Base-by-base conservation (phyloP, 2,888 invertebrate species). In the Catocala sponsa region DNA sequence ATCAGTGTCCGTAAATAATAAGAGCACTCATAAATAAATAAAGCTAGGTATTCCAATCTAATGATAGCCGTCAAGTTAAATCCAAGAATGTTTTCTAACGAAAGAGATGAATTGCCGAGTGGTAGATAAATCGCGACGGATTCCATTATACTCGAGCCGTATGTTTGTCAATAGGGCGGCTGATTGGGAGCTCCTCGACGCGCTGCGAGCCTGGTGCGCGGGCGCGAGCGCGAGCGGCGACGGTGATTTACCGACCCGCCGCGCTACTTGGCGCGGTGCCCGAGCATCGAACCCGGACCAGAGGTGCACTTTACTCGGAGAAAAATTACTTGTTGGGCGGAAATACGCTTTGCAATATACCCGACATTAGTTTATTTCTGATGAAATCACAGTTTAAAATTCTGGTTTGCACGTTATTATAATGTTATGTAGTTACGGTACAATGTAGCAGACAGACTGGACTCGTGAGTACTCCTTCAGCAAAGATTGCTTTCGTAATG, bases 91-190 rank as follows among this genome's bases (percentile, higher is more conserved):
- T 79, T 82, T 80, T 76, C 79, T 76, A 80, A 76, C 67, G 78
- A 84, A 77, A 72, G 70, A 83, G 81, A 80, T 77, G 77, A 83
- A 76, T 70, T 63, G 63, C 68, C 55, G 67, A 61, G 62, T 66
- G 76, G 75, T 70, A 84, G 79, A 90, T 90, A 90, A 89, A 90
- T 88, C 81, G 82, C 83, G 77, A 83, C 81, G 78, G 86, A 88
- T 86, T 90, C 89, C 90, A 92, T 91, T 92, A 91, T 89, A 81
- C 83, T 76, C 80, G 79, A 83, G 85, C 87, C 87, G 89, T 92
- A 91, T 91, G 92, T 92, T 92, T 92, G 93, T 92, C 92, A 92
- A 92, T 92, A 91, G 89, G 81, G 85, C 86, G 88, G 84, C 86
- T 92, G 92, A 92, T 92, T 92, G 91, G 88, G 76, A 85, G 82